phyloP scores from a whole-genome alignment of 2,113 vertebrate species.

The Vidua chalybeata region DNA sequence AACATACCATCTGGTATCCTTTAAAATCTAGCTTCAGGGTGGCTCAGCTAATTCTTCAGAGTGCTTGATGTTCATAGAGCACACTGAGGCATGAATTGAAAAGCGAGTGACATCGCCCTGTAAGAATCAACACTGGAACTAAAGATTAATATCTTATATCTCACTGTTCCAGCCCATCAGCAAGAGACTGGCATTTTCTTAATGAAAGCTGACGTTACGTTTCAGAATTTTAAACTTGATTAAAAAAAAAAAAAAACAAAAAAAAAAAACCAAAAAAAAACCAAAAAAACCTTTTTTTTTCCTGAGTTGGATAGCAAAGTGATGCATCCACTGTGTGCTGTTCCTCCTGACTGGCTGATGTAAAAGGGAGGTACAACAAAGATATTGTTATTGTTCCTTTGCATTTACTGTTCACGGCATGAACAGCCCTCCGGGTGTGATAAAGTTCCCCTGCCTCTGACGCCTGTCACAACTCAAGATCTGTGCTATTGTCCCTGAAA shows the following conservation, averaged over 20 bases:
- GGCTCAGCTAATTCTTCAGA: conserved; percentile 52
- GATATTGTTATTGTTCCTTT: conserved; percentile 6
- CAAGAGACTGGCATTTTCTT: not conserved
- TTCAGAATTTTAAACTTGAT: not conserved
- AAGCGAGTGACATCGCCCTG: conserved; percentile 16
- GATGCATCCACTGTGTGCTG: not conserved
- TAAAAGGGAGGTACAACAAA: not conserved
- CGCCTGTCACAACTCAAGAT: conserved; percentile 11
- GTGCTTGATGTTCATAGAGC: not conserved
- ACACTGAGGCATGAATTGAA: conserved; percentile 21
- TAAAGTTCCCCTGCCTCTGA: not conserved
- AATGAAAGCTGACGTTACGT: not conserved
- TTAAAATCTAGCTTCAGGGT: conserved; percentile 61
- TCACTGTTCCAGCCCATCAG: not conserved
- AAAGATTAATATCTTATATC: not conserved
- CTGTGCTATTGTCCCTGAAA: not conserved
- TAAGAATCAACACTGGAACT: not conserved
- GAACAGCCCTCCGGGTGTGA: not conserved
- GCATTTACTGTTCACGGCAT: not conserved
- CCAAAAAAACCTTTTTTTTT: not conserved
- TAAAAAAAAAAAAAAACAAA: not conserved
- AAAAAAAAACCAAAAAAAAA: not conserved
- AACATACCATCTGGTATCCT: conserved; percentile 59
- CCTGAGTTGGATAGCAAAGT: not conserved
- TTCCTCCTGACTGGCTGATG: not conserved